These are phyloP conservation scores for Halocaridina rubra DNA, from an alignment of 2,888 invertebrate genomes.

Conservation along the genomic window DNA sequence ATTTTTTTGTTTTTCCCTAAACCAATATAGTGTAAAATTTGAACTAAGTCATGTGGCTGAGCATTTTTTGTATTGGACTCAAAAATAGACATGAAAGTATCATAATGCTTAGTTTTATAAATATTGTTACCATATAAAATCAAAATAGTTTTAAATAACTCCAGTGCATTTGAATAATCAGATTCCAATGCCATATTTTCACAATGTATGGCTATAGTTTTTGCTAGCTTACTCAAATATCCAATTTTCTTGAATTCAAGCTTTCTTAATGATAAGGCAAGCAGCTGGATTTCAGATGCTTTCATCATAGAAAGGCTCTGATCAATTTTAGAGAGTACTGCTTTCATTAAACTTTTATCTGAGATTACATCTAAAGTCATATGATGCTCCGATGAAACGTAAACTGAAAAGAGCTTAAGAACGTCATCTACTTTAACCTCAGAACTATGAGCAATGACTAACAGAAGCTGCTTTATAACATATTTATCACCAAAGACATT, in stretches of 20 bases:
- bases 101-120: conserved; percentile 28
- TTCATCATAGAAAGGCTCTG: conserved; percentile 10
- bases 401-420: conserved; percentile 25
- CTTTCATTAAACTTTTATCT: conserved; percentile 20
- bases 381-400: neutral
- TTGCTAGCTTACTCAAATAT: conserved; percentile 11
- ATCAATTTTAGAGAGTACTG: conserved; percentile 4
- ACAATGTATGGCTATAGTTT: conserved; percentile 16
- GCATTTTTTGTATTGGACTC: conserved; percentile 10
- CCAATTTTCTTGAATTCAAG: conserved; percentile 17
- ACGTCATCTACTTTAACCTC: conserved; percentile 23
- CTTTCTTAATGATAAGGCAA: conserved; percentile 12
- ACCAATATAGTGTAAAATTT: conserved; percentile 38
- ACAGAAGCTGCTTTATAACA: conserved; percentile 13
- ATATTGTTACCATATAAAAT: conserved; percentile 25
- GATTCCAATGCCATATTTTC: neutral
- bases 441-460: conserved; percentile 26
- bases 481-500: neutral
- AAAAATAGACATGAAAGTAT: conserved; percentile 34
- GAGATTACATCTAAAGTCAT: conserved; percentile 23
- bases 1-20: conserved; percentile 33
- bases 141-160: conserved; percentile 39
- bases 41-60: conserved; percentile 32
- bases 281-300: conserved; percentile 8
- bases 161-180: conserved; percentile 1